Evolutionary conservation across 2,797 vertebrate genomes (phyloP), one percentile per base, ranked within the genome.

Genomic region (Denticeps clupeoides): DNA sequence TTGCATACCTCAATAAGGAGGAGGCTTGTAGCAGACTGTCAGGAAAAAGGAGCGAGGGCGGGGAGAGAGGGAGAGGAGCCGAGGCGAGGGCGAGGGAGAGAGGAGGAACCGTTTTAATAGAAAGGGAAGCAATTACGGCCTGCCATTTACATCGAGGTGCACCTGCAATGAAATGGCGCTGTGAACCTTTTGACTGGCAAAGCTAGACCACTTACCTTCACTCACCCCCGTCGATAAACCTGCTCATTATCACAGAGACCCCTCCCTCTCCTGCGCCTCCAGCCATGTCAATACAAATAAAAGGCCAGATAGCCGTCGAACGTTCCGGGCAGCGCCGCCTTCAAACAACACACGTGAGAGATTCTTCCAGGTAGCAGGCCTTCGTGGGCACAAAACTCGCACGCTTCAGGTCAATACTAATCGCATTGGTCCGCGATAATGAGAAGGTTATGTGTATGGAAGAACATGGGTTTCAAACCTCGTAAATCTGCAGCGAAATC

Each of bases 1-100:
- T 52, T 29, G 33, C 32, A 52, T 59, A 49, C 44, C 41, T 63
- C n/a, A 49, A 41, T 47, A 7, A 51, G 47, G 37, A 31, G 49
- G 38, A 40, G 26, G 43, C 46, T 43, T 19, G 11, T 7, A 13
- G 4, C 45, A 41, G 37, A 43, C 24, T 32, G 31, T 47, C 22
- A 42, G 47, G 13, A 37, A 47, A 45, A 29, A 41, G 47, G 22
- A 15, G 25, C 28, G 47, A 33, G 35, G 28, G 46, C 45, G 26
- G 22, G 10, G 37, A 38, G 12, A 52, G 12, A 25, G 37, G 27
- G 40, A 40, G 35, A 37, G 24, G 7, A 13, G 25, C 29, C 48
- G 31, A 42, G 35, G 41, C 47, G 46, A 22, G 35, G 49, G 41
- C 24, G 43, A 41, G 23, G 4, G 53, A 19, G 40, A 28, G 26